phyloP scores from a whole-genome alignment of 2,797 vertebrate genomes.

The Rhodeus uyekii region DNA sequence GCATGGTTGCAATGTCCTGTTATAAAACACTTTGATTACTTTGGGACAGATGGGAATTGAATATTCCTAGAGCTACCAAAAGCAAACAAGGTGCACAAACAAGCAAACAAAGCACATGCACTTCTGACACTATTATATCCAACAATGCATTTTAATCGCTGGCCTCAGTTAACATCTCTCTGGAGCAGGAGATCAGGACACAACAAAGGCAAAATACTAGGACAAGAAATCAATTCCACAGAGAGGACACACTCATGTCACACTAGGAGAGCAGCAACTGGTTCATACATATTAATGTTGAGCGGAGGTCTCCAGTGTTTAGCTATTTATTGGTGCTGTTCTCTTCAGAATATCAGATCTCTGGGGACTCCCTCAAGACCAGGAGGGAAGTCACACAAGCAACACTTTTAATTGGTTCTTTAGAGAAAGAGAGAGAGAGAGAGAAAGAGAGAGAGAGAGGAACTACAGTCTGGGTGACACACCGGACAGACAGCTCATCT shows the following conservation, averaged over 20 bases:
- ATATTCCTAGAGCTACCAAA: not conserved
- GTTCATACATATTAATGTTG: constrained; percentile 49
- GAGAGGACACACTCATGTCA: constrained; percentile 33
- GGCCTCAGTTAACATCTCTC: not conserved
- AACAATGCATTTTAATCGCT: constrained; percentile 30
- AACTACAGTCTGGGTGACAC: not conserved
- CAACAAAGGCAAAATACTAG: constrained; percentile 71
- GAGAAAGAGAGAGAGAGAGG: not conserved
- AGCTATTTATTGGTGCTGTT: constrained; percentile 51
- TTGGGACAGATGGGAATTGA: not conserved
- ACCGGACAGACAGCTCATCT: constrained; percentile 11
- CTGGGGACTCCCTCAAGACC: constrained; percentile 26
- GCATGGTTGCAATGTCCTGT: constrained; percentile 82
- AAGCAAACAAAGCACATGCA: not conserved
- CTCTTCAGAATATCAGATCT: constrained; percentile 42
- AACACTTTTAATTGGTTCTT: constrained; percentile 52
- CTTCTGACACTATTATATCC: constrained; percentile 3
- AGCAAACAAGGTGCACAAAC: constrained; percentile 11
- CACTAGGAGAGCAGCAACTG: constrained; percentile 26
- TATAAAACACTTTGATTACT: constrained; percentile 21
- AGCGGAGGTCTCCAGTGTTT: constrained; percentile 51
- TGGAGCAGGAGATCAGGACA: not conserved
- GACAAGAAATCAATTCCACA: constrained; percentile 79
- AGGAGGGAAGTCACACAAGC: constrained; percentile 32
- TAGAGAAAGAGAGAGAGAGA: constrained; percentile 23